A percentile compares a stretch with the other conserved stretches of the same genome.
Evolutionary conservation across 2,888 invertebrate genomes (phyloP).

Genomic region (Desoria tigrina): DNA sequence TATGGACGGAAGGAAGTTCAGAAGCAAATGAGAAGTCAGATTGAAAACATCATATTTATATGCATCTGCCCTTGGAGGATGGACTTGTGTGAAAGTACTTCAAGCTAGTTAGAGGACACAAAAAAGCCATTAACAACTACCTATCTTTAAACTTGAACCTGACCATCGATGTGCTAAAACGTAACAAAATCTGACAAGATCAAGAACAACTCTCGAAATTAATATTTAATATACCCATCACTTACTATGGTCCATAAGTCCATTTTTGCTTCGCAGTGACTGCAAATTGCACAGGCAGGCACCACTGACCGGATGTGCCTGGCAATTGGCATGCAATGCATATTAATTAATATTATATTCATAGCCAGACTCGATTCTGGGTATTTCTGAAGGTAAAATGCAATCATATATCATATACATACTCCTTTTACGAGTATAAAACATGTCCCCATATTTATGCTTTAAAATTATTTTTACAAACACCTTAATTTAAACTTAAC

Average conservation of each 20-base stretch:
- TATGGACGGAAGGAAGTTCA: too few relatives aligned
- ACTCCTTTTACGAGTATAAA: too few relatives aligned
- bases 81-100: background rate
- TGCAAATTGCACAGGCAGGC: slow-evolving; percentile 5
- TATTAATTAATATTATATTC: background rate
- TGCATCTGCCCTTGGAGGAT: background rate
- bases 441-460: too few relatives aligned
- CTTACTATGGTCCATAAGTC: background rate
- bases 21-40: too few relatives aligned
- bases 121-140: slow-evolving; percentile 5
- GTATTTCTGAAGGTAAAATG: slow-evolving; percentile 5
- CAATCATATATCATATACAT: too few relatives aligned
- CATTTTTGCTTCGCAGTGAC: background rate
- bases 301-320: slow-evolving; percentile 6
- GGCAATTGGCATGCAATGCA: background rate
- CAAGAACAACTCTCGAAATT: background rate
- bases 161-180: slow-evolving; percentile 11
- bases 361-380: slow-evolving; percentile 1
- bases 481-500: too few relatives aligned
- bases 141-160: slow-evolving; percentile 17
- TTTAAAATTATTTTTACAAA: too few relatives aligned
- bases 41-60: too few relatives aligned
- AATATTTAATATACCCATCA: background rate
- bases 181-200: slow-evolving; percentile 12
- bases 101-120: background rate